phyloP scores from a whole-genome alignment of 2,888 invertebrate species.

The Crocallis elinguaria region DNA sequence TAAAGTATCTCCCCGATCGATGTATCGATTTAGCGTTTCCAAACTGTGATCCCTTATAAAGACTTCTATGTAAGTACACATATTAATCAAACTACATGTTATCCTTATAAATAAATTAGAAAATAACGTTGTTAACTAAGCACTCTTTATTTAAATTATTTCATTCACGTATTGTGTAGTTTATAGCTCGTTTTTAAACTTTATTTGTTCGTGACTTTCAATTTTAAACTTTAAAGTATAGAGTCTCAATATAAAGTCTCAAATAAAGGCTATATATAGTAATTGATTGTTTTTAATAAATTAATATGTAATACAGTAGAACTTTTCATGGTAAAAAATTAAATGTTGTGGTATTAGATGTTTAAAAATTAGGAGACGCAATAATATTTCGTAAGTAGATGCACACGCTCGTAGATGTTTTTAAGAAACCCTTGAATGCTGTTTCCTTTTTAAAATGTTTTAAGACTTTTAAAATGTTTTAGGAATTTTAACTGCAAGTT shows the following conservation, averaged over 20 bases:
- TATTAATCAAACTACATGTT: conserved; percentile 49
- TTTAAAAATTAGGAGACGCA: conserved; percentile 72
- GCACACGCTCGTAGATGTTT: conserved; percentile 67
- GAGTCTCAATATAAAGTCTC: background rate
- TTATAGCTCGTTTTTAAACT: background rate
- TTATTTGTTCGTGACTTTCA: too few species aligned
- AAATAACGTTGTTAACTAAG: conserved; percentile 40
- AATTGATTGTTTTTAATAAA: background rate
- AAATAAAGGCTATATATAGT: background rate
- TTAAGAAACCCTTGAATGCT: conserved; percentile 40
- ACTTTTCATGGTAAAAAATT: conserved; percentile 47
- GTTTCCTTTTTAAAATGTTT: conserved; percentile 37
- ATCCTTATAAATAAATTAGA: conserved; percentile 44
- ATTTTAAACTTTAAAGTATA: too few species aligned
- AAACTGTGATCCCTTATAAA: conserved; percentile 84
- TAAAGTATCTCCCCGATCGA: conserved; percentile 37
- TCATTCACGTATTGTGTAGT: conserved; percentile 20
- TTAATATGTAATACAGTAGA: conserved; percentile 39
- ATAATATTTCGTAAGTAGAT: conserved; percentile 82
- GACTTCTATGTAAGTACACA: conserved; percentile 81
- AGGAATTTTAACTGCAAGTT: conserved; percentile 6
- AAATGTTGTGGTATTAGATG: conserved; percentile 66
- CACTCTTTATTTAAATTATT: conserved; percentile 29
- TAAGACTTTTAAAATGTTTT: too few species aligned
- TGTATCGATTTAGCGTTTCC: conserved; percentile 79